These are phyloP conservation scores for Lepidocyrtinus sp. DNA, from an alignment of 2,888 invertebrate species.

Conservation along the genomic window DNA sequence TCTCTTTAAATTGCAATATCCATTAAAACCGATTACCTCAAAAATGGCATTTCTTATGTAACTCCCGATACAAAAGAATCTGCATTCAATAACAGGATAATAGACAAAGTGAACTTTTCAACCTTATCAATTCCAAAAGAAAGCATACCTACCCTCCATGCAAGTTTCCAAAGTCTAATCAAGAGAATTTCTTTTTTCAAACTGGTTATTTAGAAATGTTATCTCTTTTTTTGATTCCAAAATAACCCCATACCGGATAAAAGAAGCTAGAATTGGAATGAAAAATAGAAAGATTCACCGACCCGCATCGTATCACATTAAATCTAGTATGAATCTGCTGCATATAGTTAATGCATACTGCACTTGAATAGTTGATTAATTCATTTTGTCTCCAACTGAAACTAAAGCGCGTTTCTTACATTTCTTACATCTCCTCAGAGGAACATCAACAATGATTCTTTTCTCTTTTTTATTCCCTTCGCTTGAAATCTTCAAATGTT, in stretches of 20 bases:
- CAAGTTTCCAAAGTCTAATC: conserved; percentile 42
- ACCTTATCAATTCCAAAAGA: conserved; percentile 36
- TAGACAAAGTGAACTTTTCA: no score
- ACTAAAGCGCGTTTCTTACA: conserved; percentile 44
- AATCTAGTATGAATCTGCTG: conserved; percentile 43
- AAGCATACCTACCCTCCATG: conserved; percentile 12
- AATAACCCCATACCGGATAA: no score
- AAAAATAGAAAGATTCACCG: conserved; percentile 41
- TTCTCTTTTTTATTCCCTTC: conserved; percentile 32
- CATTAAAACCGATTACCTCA: no score
- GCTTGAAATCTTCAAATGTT: conserved; percentile 47
- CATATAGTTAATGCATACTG: conserved; percentile 36
- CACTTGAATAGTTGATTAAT: conserved; percentile 26
- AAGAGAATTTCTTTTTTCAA: conserved; percentile 36
- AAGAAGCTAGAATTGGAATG: not conserved
- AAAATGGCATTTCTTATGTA: no score
- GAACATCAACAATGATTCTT: conserved; percentile 60
- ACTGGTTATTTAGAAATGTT: no score
- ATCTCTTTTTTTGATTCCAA: no score
- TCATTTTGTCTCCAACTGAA: conserved; percentile 24
- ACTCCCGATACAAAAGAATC: no score
- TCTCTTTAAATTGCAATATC: no score
- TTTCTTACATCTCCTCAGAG: conserved; percentile 54
- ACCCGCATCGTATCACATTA: conserved; percentile 52
- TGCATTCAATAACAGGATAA: no score